Evolutionary conservation across 2,888 invertebrate species (phyloP).

Genomic region (Ochropleura leucogaster): DNA sequence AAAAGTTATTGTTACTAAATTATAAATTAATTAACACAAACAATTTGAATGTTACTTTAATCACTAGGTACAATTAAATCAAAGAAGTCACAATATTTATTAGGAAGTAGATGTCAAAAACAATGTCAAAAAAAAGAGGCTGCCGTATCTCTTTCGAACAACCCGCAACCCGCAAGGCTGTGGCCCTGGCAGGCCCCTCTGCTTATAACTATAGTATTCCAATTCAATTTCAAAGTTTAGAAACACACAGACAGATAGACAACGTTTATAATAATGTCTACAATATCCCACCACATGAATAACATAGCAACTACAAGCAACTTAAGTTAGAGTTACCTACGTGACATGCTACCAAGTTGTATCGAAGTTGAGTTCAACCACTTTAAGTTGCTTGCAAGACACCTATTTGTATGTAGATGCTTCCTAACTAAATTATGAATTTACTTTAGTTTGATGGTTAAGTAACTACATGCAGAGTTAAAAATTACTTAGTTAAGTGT

Average conservation of each 20-base stretch:
- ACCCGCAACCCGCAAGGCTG: no score
- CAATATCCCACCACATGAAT: conserved; percentile 17
- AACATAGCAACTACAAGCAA: conserved; percentile 19
- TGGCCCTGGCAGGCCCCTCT: no score
- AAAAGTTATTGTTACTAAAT: no score
- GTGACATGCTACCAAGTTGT: conserved; percentile 38
- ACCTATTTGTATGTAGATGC: conserved; percentile 49
- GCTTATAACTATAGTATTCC: no score
- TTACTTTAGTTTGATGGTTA: conserved; percentile 25
- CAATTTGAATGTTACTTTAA: no score
- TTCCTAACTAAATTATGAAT: conserved; percentile 11
- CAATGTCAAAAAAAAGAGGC: no score
- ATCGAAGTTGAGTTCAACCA: conserved; percentile 39
- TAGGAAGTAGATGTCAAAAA: no score
- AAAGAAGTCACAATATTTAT: no score
- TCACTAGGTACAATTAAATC: no score
- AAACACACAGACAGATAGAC: conserved; percentile 13
- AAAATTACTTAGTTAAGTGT: conserved; percentile 12
- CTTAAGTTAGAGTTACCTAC: conserved; percentile 25
- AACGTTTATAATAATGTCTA: background rate
- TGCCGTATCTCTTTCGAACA: no score
- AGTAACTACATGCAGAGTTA: conserved; percentile 18
- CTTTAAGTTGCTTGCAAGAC: conserved; percentile 44
- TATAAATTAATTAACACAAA: no score
- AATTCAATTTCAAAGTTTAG: background rate